Conservation (phyloP, 2,113 vertebrate genomes). For the Leucosticte australis region DNA sequence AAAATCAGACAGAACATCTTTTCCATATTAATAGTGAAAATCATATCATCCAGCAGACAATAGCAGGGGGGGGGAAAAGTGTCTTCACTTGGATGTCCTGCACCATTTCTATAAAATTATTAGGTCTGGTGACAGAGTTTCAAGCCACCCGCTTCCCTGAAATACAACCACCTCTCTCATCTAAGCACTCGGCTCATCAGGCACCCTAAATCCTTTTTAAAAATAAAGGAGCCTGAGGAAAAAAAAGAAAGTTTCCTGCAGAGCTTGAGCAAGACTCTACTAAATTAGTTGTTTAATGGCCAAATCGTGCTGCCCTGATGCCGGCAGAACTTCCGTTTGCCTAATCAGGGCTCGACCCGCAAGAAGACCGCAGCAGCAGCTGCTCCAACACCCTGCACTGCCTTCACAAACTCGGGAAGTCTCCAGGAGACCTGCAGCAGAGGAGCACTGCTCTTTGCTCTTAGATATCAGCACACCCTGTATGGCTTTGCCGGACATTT, state of each 20-base stretch:
- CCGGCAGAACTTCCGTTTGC: neutral
- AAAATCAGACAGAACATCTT: neutral
- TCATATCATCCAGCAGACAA: neutral
- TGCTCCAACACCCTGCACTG: neutral
- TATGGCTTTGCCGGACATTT: neutral
- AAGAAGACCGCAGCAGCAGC: neutral
- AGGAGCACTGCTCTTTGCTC: neutral
- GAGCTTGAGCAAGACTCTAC: neutral
- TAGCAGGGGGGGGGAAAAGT: fast-evolving
- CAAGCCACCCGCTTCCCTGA: neutral
- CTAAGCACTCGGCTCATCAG: neutral
- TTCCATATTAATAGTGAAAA: neutral
- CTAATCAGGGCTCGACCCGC: neutral
- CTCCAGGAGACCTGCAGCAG: neutral
- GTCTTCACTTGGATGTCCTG: neutral
- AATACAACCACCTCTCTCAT: neutral
- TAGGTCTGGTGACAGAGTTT: fast-evolving
- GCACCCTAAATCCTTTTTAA: neutral
- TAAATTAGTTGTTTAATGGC: neutral
- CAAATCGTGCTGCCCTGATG: neutral
- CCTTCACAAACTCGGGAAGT: neutral
- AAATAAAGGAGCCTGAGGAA: neutral
- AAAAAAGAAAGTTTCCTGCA: neutral
- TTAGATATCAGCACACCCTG: neutral
- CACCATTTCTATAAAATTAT: neutral